Evolutionary conservation across 2,113 vertebrate species (phyloP).

Genomic region (Daubentonia madagascariensis): DNA sequence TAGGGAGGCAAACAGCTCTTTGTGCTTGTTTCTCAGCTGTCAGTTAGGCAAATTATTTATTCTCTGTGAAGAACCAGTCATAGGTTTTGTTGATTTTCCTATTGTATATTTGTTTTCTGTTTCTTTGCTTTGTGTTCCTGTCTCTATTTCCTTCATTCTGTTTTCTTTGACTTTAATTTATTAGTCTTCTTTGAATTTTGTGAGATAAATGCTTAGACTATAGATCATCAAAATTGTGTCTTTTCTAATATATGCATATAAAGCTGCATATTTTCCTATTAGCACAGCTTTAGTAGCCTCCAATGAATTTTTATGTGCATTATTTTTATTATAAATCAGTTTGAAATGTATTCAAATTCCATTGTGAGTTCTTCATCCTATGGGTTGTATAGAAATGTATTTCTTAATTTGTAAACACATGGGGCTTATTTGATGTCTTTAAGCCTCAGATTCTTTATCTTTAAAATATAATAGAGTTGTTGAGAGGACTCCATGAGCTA

Average conservation of each 20-base stretch:
- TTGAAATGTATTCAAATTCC: neutral
- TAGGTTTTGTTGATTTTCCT: neutral
- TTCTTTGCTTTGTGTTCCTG: neutral
- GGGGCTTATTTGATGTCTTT: neutral
- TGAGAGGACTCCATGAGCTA: neutral
- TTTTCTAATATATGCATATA: neutral
- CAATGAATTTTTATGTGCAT: neutral
- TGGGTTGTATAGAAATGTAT: neutral
- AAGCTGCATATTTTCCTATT: neutral
- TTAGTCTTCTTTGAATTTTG: neutral
- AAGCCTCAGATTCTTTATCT: neutral
- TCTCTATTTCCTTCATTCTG: neutral
- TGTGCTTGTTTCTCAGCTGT: neutral
- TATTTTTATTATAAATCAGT: slow-evolving; percentile 13
- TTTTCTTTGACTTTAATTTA: slow-evolving; percentile 6
- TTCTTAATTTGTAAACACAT: neutral
- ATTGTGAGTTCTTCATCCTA: neutral
- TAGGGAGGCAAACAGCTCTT: neutral
- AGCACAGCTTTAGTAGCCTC: neutral
- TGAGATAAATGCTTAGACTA: neutral
- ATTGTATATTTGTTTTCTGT: neutral
- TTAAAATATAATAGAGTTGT: neutral
- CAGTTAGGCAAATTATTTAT: neutral
- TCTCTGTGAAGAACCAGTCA: neutral
- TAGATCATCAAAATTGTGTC: neutral